These are phyloP conservation scores for Phyllotis vaccarum DNA, from an alignment of 2,797 vertebrate species.

Conservation along the genomic window DNA sequence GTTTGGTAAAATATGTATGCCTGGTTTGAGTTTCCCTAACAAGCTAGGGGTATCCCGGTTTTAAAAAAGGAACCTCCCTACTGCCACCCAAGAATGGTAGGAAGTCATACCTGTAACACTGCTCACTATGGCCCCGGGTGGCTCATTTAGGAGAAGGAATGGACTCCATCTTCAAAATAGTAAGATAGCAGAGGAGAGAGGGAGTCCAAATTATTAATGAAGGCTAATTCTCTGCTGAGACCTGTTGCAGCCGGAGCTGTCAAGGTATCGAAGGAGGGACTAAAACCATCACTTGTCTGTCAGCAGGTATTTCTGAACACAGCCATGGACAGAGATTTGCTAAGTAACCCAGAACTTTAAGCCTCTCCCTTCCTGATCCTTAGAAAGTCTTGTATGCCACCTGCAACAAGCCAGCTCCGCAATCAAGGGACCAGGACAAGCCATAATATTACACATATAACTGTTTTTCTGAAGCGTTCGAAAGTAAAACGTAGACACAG, in stretches of 20 bases:
- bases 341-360: neutral
- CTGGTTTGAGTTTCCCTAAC: constrained; percentile 64
- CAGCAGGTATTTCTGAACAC: neutral
- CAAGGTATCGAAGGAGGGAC: neutral
- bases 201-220: neutral
- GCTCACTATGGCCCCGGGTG: neutral
- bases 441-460: neutral
- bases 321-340: neutral
- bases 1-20: constrained; percentile 71
- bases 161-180: neutral
- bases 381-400: neutral
- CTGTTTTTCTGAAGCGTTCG: neutral
- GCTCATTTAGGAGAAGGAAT: neutral
- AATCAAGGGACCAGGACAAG: neutral
- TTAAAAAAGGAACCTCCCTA: neutral
- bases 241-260: neutral
- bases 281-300: neutral
- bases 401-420: neutral
- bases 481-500: neutral
- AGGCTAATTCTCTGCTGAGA: neutral
- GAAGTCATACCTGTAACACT: neutral
- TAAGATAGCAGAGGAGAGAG: neutral
- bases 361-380: neutral
- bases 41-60: constrained; percentile 16
- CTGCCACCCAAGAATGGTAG: neutral